Base-by-base conservation (phyloP, 37 sponge, comb jelly and placozoan species). In the Tethya wilhelma region DNA sequence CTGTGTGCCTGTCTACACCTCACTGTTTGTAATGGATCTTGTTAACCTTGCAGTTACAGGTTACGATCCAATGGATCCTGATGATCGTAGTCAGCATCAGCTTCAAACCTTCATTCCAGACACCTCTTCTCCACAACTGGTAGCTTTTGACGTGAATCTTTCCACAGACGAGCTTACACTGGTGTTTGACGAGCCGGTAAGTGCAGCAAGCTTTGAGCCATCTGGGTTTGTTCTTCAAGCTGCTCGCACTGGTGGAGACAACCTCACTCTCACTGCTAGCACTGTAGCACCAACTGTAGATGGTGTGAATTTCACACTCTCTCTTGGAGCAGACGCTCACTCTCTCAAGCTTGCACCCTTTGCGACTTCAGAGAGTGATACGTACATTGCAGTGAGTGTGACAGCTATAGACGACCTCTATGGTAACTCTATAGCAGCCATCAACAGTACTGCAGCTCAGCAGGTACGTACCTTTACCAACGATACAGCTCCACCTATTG, bases 131-230 rank as follows among this genome's bases (percentile, higher is more conserved):
- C 95, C 95, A 37, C 34, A 44, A 5, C 43, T 96, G 23, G 33
- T 78, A 12, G 66, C 69, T 28, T 96, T 87, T 39, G 64, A 56
- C 56, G 79, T 96, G 7, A 83, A 93, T 77, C 75, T 96, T 3
- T 77, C 84, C 58, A 7, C 66, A 23, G 87, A 90, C 58, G 53
- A 67, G 58, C 71, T 96, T 20, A 31, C 64, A 5, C 53, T 96
- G 31, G 93, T 82, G 0, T 96, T 96, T 56, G 37, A 74, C 56
- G 97, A 96, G 44, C 94, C 97, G 0, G 82, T 96, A 29, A 39
- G 67, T 31, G 89, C 73, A 1, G 29, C 74, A 8, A 78, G 84
- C 25, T 82, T 91, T 40, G 56, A 68, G 30, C 77, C 83, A 25
- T 20, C 81, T 14, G 77, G 56, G 32, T 68, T 95, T 29, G 69